These are phyloP conservation scores for Troglohyphantes excavatus DNA, from an alignment of 2,888 invertebrate genomes.

Conservation along the genomic window DNA sequence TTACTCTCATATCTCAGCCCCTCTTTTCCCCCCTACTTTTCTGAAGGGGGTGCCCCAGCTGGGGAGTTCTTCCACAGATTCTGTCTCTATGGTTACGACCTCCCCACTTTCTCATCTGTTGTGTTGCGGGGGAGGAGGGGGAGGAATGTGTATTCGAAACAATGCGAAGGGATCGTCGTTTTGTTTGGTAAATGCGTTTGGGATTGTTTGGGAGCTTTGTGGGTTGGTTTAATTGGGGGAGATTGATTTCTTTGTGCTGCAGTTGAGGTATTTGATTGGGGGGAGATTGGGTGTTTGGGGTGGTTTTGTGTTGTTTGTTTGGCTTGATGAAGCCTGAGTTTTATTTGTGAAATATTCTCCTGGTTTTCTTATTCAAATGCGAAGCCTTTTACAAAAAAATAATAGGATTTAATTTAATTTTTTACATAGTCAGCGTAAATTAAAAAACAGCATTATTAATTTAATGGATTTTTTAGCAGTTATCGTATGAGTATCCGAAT, in stretches of 20 bases:
- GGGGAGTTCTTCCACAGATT: conserved; percentile 7
- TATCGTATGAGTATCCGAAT: too few relatives aligned
- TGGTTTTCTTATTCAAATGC: too few relatives aligned
- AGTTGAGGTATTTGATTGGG: not conserved
- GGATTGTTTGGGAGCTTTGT: not conserved
- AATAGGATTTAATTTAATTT: too few relatives aligned
- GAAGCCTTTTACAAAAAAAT: too few relatives aligned
- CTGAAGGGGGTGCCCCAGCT: conserved; percentile 40
- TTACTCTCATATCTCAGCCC: conserved; percentile 31
- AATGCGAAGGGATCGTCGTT: conserved; percentile 1
- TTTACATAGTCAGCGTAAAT: too few relatives aligned
- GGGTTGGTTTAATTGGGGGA: not conserved
- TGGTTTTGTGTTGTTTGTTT: not conserved
- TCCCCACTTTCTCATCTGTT: conserved; percentile 2
- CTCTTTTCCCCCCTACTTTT: not conserved
- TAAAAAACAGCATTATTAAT: too few relatives aligned
- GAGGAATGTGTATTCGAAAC: not conserved
- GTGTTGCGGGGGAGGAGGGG: conserved; percentile 18
- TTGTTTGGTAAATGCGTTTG: not conserved
- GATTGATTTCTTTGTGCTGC: not conserved
- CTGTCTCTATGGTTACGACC: conserved; percentile 29
- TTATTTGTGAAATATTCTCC: too few relatives aligned
- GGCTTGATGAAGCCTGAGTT: not conserved
- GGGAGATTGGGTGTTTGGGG: not conserved
- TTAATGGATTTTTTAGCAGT: too few relatives aligned